Conservation (phyloP, 2,797 vertebrate genomes). For the Octomys mimax region DNA sequence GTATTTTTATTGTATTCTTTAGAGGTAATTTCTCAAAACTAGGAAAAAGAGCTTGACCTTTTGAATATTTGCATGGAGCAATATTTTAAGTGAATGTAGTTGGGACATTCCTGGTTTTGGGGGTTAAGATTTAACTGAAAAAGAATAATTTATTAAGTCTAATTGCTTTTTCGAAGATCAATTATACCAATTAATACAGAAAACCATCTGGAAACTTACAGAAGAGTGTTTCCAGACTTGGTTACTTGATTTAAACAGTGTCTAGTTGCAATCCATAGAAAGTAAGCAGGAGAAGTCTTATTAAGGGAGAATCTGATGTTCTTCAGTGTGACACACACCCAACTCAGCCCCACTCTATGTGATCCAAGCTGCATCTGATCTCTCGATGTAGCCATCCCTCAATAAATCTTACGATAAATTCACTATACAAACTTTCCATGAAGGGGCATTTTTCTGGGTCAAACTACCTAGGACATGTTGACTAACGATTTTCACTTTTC, state of each 20-base stretch:
- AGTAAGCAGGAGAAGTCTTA: not conserved
- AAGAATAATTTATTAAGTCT: constrained; percentile 88
- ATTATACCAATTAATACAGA: constrained; percentile 85
- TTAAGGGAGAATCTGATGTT: not conserved
- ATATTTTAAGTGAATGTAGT: constrained; percentile 85
- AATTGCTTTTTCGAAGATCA: constrained; percentile 88
- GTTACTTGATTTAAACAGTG: constrained; percentile 36
- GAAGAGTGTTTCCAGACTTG: constrained; percentile 23
- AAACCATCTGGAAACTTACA: constrained; percentile 84
- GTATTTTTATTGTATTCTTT: constrained; percentile 86
- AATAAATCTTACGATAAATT: not conserved
- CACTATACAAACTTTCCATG: not conserved
- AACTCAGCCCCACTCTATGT: not conserved
- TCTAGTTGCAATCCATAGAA: not conserved
- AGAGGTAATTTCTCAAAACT: constrained; percentile 87
- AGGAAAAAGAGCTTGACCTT: constrained; percentile 71
- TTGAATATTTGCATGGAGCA: constrained; percentile 77
- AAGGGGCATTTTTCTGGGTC: not conserved
- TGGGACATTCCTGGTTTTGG: constrained; percentile 83
- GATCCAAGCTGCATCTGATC: not conserved
- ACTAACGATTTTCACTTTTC: not conserved
- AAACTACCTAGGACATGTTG: not conserved
- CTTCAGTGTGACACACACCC: not conserved
- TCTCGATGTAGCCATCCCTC: not conserved
- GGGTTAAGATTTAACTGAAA: constrained; percentile 87